A percentile compares a stretch with the other conserved stretches of the same genome.
Conservation (phyloP, 2,797 vertebrate species). For the Anabas testudineus region DNA sequence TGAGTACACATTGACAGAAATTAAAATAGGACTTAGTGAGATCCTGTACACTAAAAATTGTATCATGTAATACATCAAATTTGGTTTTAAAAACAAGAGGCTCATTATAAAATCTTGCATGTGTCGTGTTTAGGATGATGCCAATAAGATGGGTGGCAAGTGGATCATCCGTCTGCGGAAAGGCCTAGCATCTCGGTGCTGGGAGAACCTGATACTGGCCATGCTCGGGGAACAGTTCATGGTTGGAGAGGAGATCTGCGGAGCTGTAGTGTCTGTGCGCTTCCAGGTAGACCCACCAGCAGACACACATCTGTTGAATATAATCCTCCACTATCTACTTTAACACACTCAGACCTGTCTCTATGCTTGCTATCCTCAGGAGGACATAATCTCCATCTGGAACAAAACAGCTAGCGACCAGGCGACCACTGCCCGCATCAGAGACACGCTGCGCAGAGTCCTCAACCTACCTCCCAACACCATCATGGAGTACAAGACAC, state of each 20-base stretch:
- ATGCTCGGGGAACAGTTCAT: conserved; percentile 99
- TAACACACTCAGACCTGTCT: background rate
- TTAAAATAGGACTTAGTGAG: background rate
- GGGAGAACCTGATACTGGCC: conserved; percentile 98
- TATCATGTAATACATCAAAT: background rate
- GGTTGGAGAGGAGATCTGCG: conserved; percentile 99
- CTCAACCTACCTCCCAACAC: conserved; percentile 91
- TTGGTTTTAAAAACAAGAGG: background rate
- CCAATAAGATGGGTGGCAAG: conserved; percentile 90
- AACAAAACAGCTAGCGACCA: conserved; percentile 91
- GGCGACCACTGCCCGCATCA: conserved; percentile 87
- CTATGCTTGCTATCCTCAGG: conserved; percentile 68
- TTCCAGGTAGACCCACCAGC: conserved; percentile 88
- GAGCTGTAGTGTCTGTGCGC: conserved; percentile 96
- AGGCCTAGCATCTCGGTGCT: conserved; percentile 97
- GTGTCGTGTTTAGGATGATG: conserved; percentile 82
- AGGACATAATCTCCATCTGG: conserved; percentile 91
- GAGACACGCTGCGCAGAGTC: conserved; percentile 88
- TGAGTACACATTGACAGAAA: conserved; percentile 43
- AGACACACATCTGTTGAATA: background rate
- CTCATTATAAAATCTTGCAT: background rate
- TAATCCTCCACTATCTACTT: background rate
- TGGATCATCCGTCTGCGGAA: conserved; percentile 92
- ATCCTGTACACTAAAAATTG: background rate
- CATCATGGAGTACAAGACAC: conserved; percentile 92